phyloP scores from a whole-genome alignment of 2,797 vertebrate genomes.

The Gymnodraco acuticeps region DNA sequence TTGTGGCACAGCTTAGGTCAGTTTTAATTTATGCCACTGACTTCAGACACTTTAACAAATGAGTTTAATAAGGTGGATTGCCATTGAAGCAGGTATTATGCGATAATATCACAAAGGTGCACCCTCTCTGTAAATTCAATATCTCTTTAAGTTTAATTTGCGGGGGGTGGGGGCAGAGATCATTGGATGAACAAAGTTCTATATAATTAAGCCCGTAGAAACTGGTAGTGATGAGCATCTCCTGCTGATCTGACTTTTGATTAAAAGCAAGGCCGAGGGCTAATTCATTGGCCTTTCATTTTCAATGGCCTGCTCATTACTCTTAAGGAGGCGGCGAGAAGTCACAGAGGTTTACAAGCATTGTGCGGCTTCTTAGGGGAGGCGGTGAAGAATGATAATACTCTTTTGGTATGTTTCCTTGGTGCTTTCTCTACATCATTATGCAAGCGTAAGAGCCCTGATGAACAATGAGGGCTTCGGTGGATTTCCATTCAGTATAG shows the following conservation, averaged over 20 bases:
- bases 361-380: conserved; percentile 60
- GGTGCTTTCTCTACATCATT: conserved; percentile 57
- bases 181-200: conserved; percentile 51
- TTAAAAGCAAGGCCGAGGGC: conserved; percentile 67
- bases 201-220: conserved; percentile 69
- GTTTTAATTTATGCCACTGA: not conserved
- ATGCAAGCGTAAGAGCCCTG: conserved; percentile 50
- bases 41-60: not conserved
- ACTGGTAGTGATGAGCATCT: conserved; percentile 63
- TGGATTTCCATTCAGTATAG: conserved; percentile 45
- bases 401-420: conserved; percentile 45
- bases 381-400: conserved; percentile 47
- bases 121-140: conserved; percentile 25
- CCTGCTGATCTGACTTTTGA: conserved; percentile 67
- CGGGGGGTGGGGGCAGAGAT: conserved; percentile 31
- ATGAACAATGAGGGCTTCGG: conserved; percentile 55
- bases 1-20: not conserved
- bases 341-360: conserved; percentile 60
- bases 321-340: conserved; percentile 52
- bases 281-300: conserved; percentile 77
- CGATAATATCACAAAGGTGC: not conserved
- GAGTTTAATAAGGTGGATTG: conserved; percentile 3
- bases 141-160: conserved; percentile 36
- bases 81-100: conserved; percentile 20
- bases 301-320: conserved; percentile 63